Conservation (phyloP, 2,113 vertebrate genomes). For the Pithys albifrons region DNA sequence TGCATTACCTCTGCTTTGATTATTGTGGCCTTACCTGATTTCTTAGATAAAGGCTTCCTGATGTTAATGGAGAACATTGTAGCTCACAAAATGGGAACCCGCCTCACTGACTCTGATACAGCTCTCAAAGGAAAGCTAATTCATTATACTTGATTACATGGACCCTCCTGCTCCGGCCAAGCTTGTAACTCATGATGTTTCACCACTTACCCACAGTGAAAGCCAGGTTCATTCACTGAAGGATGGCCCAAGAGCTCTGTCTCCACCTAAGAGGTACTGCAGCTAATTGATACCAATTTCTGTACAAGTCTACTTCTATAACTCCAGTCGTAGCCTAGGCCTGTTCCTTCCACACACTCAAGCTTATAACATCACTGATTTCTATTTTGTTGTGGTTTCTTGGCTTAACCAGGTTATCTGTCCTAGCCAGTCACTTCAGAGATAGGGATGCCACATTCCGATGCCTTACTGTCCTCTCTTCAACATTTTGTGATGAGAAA, state of each 20-base stretch:
- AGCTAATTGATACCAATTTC: not conserved
- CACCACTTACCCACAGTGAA: not conserved
- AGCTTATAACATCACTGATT: not conserved
- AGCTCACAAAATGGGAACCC: not conserved
- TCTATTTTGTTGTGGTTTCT: not conserved
- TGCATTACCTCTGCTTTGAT: not conserved
- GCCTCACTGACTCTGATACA: not conserved
- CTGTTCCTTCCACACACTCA: not conserved
- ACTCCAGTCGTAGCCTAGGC: not conserved
- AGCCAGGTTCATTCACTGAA: not conserved
- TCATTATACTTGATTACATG: not conserved
- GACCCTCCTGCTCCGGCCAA: not conserved
- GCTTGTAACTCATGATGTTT: not conserved
- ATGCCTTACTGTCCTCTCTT: not conserved
- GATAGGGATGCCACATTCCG: not conserved
- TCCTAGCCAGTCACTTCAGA: not conserved
- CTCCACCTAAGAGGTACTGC: not conserved
- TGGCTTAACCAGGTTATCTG: not conserved
- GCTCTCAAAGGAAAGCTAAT: not conserved
- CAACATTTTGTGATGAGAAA: not conserved
- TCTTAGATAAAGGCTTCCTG: conserved; percentile 26
- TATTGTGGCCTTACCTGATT: not conserved
- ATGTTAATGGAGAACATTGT: not conserved
- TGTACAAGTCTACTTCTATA: not conserved
- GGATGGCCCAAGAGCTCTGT: not conserved